Evolutionary conservation across 2,113 vertebrate genomes (phyloP).

Genomic region (Malurus alboscapulatus): DNA sequence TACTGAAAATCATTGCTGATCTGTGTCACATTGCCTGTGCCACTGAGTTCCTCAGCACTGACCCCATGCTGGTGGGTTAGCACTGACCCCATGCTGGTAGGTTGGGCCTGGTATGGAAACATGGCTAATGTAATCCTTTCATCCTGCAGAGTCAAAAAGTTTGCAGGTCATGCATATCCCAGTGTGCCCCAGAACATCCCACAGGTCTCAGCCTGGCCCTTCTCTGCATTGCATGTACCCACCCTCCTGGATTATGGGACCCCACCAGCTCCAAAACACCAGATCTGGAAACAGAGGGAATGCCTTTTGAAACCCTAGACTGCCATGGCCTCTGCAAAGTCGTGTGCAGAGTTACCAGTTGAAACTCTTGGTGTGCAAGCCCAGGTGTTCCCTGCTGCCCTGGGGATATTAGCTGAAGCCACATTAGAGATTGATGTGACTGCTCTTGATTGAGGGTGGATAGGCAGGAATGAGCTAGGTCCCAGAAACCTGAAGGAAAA

Average conservation of each 20-base stretch:
- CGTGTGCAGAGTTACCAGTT: not conserved
- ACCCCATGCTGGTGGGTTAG: not conserved
- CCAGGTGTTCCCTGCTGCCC: not conserved
- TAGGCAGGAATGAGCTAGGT: not conserved
- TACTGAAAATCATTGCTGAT: not conserved
- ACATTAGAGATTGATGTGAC: not conserved
- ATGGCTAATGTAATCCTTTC: not conserved
- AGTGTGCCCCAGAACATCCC: not conserved
- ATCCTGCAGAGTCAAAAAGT: not conserved
- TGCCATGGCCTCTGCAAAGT: not conserved
- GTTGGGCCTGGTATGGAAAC: not conserved
- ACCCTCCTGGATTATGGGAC: not conserved
- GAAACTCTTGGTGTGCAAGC: not conserved
- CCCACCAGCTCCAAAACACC: not conserved
- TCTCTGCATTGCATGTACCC: not conserved
- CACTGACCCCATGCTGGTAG: not conserved
- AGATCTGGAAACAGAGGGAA: not conserved
- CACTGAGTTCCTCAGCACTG: not conserved
- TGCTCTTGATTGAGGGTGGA: not conserved
- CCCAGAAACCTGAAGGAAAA: not conserved
- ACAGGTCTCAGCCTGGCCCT: not conserved
- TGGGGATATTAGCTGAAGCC: not conserved
- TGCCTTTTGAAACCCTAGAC: not conserved
- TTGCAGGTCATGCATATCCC: not conserved
- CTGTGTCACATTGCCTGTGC: not conserved